phyloP scores from a whole-genome alignment of 2,113 vertebrate species.

The Albula glossodonta region DNA sequence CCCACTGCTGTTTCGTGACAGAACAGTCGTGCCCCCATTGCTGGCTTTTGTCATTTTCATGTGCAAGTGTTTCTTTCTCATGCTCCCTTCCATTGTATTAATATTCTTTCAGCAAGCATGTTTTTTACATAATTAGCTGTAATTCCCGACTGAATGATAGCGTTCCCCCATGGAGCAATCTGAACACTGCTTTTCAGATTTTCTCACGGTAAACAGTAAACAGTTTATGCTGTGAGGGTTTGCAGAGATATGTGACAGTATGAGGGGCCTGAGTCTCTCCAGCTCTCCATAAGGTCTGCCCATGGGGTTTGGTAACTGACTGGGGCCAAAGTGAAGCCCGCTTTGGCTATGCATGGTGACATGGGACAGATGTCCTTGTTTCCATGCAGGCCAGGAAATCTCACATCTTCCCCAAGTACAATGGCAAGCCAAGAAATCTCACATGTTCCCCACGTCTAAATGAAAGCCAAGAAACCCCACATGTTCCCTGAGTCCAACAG shows the following conservation, averaged over 20 bases:
- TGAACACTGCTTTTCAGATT: background rate
- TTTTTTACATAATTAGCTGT: background rate
- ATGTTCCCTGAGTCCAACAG: background rate
- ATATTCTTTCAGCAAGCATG: background rate
- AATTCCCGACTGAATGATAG: slow-evolving; percentile 1
- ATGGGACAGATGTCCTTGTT: background rate
- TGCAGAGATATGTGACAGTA: too few species aligned
- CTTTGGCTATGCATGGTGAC: background rate
- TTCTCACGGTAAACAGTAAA: background rate
- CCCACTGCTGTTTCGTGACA: too few species aligned
- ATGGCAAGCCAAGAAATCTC: background rate
- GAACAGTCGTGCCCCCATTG: too few species aligned
- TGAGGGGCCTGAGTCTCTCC: background rate
- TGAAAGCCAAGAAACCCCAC: background rate
- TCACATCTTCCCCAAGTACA: background rate
- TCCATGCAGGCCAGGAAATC: background rate
- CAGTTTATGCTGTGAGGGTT: background rate
- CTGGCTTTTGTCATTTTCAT: background rate
- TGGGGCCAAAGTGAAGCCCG: background rate
- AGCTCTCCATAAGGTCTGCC: background rate
- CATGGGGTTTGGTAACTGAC: background rate
- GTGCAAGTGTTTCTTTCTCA: background rate
- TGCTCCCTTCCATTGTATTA: background rate
- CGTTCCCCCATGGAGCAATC: background rate
- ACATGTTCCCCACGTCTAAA: background rate